Conservation (phyloP, 2,113 vertebrate genomes). For the Columbina picui region DNA sequence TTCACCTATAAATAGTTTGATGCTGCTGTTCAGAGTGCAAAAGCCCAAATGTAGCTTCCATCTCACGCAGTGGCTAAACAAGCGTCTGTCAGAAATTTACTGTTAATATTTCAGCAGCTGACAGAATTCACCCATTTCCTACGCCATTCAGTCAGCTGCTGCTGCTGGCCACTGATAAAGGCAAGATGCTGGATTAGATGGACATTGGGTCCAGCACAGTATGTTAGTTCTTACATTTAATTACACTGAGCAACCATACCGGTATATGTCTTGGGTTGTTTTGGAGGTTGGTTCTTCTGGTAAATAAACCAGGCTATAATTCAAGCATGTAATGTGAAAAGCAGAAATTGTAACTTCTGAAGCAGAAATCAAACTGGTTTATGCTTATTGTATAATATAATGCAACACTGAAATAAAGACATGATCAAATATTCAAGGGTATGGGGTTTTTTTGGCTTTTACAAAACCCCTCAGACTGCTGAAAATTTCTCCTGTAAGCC, state of each 20-base stretch:
- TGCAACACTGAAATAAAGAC: not conserved
- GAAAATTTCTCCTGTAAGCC: not conserved
- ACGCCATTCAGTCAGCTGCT: conserved; percentile 25
- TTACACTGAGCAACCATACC: not conserved
- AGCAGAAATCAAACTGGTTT: conserved; percentile 20
- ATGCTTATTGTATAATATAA: not conserved
- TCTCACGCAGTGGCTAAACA: conserved; percentile 13
- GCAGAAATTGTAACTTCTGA: conserved; percentile 1
- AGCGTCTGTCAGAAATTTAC: conserved; percentile 38
- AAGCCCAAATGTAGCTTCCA: conserved; percentile 33
- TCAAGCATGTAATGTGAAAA: not conserved
- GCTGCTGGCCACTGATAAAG: conserved; percentile 47
- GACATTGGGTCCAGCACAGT: conserved; percentile 27
- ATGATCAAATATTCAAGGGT: not conserved
- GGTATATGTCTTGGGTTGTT: not conserved
- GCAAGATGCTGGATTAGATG: conserved; percentile 50
- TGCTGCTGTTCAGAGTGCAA: conserved; percentile 31
- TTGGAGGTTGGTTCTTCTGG: not conserved
- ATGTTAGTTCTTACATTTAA: conserved; percentile 11
- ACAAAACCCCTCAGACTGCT: not conserved
- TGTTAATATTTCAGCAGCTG: conserved; percentile 34
- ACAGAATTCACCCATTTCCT: conserved; percentile 55
- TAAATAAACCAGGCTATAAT: not conserved
- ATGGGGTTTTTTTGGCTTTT: not conserved
- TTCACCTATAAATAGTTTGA: conserved; percentile 47